Evolutionary conservation across 1,140 invertebrate species (phyloP).

Genomic region (Drosophila novamexicana): DNA sequence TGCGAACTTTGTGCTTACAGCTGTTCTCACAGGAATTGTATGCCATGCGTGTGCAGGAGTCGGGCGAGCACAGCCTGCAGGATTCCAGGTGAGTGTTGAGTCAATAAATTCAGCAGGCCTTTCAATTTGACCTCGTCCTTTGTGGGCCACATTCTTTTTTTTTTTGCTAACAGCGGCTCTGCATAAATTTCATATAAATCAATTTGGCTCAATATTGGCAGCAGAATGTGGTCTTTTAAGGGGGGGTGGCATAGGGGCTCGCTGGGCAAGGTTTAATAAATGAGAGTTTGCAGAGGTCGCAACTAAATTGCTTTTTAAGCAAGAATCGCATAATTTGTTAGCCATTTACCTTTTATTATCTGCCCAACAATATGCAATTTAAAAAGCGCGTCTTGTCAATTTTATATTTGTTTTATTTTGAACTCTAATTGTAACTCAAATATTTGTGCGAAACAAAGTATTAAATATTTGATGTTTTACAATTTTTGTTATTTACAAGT

Average conservation of each 20-base stretch:
- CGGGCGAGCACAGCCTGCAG: constrained; percentile 85
- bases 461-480: neutral
- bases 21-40: constrained; percentile 92
- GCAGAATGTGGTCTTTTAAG: neutral
- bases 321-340: constrained; percentile 69
- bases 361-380: constrained; percentile 30
- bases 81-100: constrained; percentile 86
- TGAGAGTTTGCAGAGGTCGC: constrained; percentile 32
- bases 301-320: constrained; percentile 75
- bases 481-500: neutral
- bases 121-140: constrained; percentile 19
- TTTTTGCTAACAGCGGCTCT: constrained; percentile 39
- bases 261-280: constrained; percentile 21
- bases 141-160: constrained; percentile 6
- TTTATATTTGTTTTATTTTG: constrained; percentile 1
- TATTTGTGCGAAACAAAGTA: neutral
- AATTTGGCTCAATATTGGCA: constrained; percentile 56
- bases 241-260: neutral
- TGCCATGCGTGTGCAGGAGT: constrained; percentile 90
- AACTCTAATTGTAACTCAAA: neutral
- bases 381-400: constrained; percentile 7
- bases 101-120: constrained; percentile 59
- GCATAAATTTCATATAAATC: constrained; percentile 79
- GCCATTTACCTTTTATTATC: constrained; percentile 43
- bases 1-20: constrained; percentile 83